Percentiles rank a stretch among this genome's conserved stretches.
These are phyloP conservation scores for Pollachius pollachius DNA, from an alignment of 2,113 vertebrate genomes.

Conservation along the genomic window DNA sequence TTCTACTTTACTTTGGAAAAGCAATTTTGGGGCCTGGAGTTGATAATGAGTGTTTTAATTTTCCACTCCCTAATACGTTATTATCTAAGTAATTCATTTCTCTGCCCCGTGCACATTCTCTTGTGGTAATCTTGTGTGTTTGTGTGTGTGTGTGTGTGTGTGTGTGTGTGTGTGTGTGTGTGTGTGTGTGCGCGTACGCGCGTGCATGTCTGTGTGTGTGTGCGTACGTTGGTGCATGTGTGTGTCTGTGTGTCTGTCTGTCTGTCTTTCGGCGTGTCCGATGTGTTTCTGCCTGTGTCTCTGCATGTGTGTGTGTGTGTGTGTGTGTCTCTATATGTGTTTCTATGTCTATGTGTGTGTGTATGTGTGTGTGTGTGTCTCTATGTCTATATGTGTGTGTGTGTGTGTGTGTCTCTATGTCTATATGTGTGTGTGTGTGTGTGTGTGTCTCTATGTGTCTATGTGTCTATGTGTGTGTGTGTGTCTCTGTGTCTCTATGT, in stretches of 20 bases:
- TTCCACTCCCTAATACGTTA: slow-evolving; percentile 11
- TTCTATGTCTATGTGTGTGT: slow-evolving; percentile 15
- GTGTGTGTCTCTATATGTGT: slow-evolving; percentile 6
- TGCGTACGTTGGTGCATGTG: background rate
- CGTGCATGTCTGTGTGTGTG: background rate
- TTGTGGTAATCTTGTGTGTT: background rate
- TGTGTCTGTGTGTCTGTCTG: slow-evolving; percentile 7
- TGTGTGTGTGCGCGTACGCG: background rate
- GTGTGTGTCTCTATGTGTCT: too few relatives aligned
- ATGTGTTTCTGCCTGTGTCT: background rate
- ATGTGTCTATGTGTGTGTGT: background rate
- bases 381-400: too few relatives aligned
- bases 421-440: slow-evolving; percentile 14
- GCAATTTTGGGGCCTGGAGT: slow-evolving; percentile 21
- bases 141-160: slow-evolving; percentile 4
- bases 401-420: background rate
- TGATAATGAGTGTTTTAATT: slow-evolving; percentile 29
- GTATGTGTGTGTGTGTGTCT: slow-evolving; percentile 7
- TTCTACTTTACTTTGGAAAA: slow-evolving; percentile 16
- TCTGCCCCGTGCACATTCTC: background rate
- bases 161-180: background rate
- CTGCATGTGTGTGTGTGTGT: slow-evolving; percentile 4
- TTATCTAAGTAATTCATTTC: slow-evolving; percentile 19
- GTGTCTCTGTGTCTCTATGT: slow-evolving; percentile 9
- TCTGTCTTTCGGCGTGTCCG: too few relatives aligned